A percentile compares a stretch with the other conserved stretches of the same genome.
phyloP scores from a whole-genome alignment of 2,113 vertebrate genomes.

The Pachypanchax playfairii region DNA sequence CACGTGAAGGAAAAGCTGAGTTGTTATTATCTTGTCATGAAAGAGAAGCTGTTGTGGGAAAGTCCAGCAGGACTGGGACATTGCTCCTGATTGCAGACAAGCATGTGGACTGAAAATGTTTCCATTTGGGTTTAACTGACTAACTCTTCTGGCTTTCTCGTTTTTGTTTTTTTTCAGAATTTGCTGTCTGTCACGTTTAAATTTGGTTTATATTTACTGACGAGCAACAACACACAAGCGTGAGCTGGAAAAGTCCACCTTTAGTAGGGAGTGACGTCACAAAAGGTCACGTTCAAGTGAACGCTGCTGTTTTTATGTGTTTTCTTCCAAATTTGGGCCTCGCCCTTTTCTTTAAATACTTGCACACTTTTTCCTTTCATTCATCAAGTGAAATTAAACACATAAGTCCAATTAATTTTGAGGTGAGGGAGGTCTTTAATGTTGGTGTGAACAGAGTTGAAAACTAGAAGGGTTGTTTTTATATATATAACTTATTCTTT shows the following conservation, averaged over 20 bases:
- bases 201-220: constrained; percentile 2
- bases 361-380: constrained; percentile 22
- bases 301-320: constrained; percentile 1
- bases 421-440: neutral
- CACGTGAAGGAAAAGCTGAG: constrained; percentile 29
- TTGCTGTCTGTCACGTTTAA: constrained; percentile 5
- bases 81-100: constrained; percentile 60
- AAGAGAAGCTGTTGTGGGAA: constrained; percentile 34
- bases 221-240: neutral
- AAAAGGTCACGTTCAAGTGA: constrained; percentile 1
- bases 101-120: constrained; percentile 27
- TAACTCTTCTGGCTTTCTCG: neutral
- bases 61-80: constrained; percentile 33
- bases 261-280: neutral
- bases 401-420: constrained; percentile 18
- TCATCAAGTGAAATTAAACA: constrained; percentile 25
- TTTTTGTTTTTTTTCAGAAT: constrained; percentile 12
- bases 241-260: constrained; percentile 5
- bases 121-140: constrained; percentile 12
- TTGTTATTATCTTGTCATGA: constrained; percentile 54
- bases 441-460: neutral
- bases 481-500: too few relatives aligned
- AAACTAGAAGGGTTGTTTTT: too few relatives aligned
- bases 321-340: constrained; percentile 1
- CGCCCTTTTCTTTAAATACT: constrained; percentile 6